phyloP scores from a whole-genome alignment of 1,140 invertebrate genomes.

The Calycopis cecrops region DNA sequence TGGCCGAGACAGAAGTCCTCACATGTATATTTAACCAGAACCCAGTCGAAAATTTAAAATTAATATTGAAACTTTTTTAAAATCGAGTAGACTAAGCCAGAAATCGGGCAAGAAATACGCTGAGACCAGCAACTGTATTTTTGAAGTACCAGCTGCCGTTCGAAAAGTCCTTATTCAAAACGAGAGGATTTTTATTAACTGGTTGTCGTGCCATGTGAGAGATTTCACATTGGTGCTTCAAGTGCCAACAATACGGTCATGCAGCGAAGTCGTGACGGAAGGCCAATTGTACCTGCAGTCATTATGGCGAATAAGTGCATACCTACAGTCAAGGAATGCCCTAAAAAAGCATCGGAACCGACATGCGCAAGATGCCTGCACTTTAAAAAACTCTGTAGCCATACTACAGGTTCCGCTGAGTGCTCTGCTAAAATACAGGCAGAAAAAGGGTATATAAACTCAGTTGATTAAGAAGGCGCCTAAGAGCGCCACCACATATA shows the following conservation, averaged over 20 bases:
- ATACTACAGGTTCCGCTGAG: not conserved
- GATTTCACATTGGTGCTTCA: not conserved
- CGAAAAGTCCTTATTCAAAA: too few relatives aligned
- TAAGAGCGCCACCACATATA: conserved; percentile 6
- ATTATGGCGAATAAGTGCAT: not conserved
- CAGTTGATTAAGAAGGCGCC: conserved; percentile 14
- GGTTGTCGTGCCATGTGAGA: too few relatives aligned
- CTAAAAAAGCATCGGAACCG: not conserved
- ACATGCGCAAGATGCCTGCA: conserved; percentile 11
- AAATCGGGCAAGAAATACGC: too few relatives aligned
- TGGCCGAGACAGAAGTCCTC: too few relatives aligned
- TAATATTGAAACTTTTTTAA: too few relatives aligned
- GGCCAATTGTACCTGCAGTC: not conserved
- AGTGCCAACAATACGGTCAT: conserved; percentile 5
- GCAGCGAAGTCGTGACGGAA: not conserved
- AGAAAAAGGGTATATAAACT: conserved; percentile 6
- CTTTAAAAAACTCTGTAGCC: conserved; percentile 12
- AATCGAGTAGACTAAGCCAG: too few relatives aligned
- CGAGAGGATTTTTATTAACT: too few relatives aligned
- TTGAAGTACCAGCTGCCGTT: too few relatives aligned
- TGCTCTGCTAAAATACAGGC: not conserved
- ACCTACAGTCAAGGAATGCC: not conserved
- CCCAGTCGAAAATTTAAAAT: too few relatives aligned
- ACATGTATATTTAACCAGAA: too few relatives aligned
- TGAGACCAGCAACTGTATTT: too few relatives aligned